These are phyloP conservation scores for Syrphus vitripennis DNA, from an alignment of 2,888 invertebrate species.

Conservation along the genomic window DNA sequence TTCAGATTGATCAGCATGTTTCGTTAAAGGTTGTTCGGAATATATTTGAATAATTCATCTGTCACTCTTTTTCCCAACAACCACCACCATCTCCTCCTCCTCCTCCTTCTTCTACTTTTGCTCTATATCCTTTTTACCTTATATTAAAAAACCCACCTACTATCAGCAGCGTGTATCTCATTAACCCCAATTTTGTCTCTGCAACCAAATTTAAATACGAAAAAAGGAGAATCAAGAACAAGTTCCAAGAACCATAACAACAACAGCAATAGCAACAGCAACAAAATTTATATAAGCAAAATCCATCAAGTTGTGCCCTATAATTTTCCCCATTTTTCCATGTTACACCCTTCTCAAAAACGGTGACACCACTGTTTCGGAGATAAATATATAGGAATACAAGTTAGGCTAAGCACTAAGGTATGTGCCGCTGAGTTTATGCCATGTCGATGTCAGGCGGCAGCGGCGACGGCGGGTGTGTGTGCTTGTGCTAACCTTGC, in stretches of 20 bases:
- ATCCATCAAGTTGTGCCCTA: conserved; percentile 54
- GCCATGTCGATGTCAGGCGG: neutral
- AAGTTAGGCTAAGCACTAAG: conserved; percentile 1
- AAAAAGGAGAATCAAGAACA: conserved; percentile 19
- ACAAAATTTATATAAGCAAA: conserved; percentile 21
- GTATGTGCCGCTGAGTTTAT: neutral
- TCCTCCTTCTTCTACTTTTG: neutral
- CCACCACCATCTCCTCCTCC: neutral
- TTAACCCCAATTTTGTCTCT: conserved; percentile 70
- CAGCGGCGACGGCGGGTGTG: neutral
- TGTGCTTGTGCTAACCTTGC: conserved; percentile 37
- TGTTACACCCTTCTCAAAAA: conserved; percentile 51
- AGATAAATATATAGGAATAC: conserved; percentile 50
- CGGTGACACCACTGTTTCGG: conserved; percentile 48
- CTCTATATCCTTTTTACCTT: neutral
- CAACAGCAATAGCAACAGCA: neutral
- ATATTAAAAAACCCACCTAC: neutral
- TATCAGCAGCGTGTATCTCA: conserved; percentile 63
- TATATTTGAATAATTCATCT: conserved; percentile 71
- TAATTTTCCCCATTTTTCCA: conserved; percentile 27
- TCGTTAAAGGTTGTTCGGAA: conserved; percentile 52
- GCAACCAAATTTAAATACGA: conserved; percentile 62
- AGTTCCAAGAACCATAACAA: neutral
- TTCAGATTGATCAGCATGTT: conserved; percentile 69
- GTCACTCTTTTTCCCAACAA: conserved; percentile 34